Percentiles rank a stretch among this genome's conserved stretches.
Evolutionary conservation across 2,113 vertebrate genomes (phyloP).

Genomic region (Columbina picui): DNA sequence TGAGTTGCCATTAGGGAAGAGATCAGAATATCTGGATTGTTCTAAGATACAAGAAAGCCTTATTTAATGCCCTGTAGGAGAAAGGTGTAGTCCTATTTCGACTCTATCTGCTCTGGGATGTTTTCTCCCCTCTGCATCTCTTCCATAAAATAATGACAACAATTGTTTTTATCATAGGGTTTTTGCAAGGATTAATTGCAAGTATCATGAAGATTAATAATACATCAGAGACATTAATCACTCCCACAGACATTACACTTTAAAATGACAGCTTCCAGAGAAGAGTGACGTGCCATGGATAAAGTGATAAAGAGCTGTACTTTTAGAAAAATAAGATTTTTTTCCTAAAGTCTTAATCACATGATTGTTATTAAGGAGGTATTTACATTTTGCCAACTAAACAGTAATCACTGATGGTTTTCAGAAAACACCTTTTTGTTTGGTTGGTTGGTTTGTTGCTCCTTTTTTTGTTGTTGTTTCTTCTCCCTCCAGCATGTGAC

Average conservation of each 20-base stretch:
- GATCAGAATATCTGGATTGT: neutral
- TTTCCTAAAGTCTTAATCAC: neutral
- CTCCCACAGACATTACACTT: neutral
- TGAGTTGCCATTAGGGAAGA: neutral
- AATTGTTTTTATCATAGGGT: neutral
- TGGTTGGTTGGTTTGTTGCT: neutral
- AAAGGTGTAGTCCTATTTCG: neutral
- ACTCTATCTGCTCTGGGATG: neutral
- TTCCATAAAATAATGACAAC: neutral
- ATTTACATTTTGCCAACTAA: neutral
- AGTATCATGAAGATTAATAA: neutral
- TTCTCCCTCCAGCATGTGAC: neutral
- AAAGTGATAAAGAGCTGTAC: neutral
- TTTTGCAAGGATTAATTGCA: slow-evolving; percentile 17
- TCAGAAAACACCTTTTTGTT: neutral
- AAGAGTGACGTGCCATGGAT: neutral
- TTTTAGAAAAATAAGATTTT: neutral
- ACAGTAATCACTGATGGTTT: neutral
- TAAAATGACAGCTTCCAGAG: neutral
- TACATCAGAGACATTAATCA: neutral
- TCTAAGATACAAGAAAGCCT: neutral
- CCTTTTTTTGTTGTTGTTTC: neutral
- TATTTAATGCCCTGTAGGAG: neutral
- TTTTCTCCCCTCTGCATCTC: neutral
- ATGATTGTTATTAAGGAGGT: neutral